Evolutionary conservation across 2,797 vertebrate genomes (phyloP), one percentile per base, ranked within the genome.

Genomic region (Chrysolophus pictus): DNA sequence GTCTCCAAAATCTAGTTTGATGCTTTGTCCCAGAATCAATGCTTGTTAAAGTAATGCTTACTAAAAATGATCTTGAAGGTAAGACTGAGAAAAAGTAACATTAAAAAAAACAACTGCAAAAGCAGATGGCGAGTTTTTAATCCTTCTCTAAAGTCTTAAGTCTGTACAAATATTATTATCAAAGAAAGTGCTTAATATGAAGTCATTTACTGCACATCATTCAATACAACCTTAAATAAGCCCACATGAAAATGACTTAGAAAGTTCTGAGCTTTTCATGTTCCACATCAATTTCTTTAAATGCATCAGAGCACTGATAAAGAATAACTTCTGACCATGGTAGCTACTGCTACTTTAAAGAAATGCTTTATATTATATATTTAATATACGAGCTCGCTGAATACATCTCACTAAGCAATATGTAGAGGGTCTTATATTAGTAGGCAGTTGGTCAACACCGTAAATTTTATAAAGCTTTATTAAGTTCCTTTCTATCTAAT

Each of bases 391-490:
- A 37, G 39, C 47, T 75, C 13, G 33, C 1, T 62, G n/a, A 93
- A 77, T 53, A 74, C 90, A 85, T 3, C 67, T 56, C 69, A 83
- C 9, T 63, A 24, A 82, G 64, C 49, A 84, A 63, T 19, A 28
- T 75, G 55, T 4, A 3, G 44, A 82, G 10, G 12, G 49, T 78
- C 71, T 87, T 78, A 87, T 81, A 91, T 69, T 69, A 88, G 59
- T 37, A 87, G 14, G 78, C 31, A 79, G 68, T 70, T 87, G 87
- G 75, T 84, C 56, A 92, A 79, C 68, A 85, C 55, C 41, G 63
- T 65, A 71, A 87, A 24, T 71, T 89, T 62, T 87, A 87, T 84
- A 72, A 84, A 59, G n/a, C 55, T 87, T 87, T 81, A 88, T 78
- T 92, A 24, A 81, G 68, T 72, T 79, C 22, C 21, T 91, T 92